Conservation (phyloP, 64 coral and sea anemone species). For the Pocillopora verrucosa region DNA sequence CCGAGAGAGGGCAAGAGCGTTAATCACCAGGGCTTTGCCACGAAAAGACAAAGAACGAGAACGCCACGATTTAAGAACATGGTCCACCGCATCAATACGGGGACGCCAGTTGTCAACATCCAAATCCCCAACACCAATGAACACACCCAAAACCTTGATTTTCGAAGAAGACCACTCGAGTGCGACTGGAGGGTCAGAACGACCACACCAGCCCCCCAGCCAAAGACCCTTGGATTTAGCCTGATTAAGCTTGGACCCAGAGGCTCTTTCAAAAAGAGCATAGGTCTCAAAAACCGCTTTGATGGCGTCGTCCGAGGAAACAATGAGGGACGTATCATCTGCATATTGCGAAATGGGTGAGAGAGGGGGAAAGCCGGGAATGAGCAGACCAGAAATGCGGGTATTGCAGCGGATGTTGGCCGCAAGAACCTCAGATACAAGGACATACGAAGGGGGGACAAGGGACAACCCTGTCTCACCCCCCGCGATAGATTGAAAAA, state of each 20-base stretch:
- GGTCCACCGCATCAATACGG: too few species aligned
- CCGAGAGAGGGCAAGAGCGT: constrained; percentile 16
- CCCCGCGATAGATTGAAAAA: background rate
- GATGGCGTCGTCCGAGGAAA: too few species aligned
- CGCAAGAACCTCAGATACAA: background rate
- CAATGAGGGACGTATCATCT: too few species aligned
- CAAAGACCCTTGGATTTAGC: constrained; percentile 12
- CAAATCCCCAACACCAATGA: background rate
- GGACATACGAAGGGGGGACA: constrained; percentile 7
- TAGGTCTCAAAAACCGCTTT: too few species aligned
- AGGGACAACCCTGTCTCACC: constrained; percentile 8
- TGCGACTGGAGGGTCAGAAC: background rate
- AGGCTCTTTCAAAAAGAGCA: background rate
- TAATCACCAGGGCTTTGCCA: constrained; percentile 23
- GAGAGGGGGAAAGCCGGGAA: too few species aligned
- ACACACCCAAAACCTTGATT: background rate
- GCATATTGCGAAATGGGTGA: too few species aligned
- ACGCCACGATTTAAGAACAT: too few species aligned
- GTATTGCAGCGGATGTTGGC: too few species aligned
- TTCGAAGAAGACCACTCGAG: too few species aligned
- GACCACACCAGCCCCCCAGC: constrained; percentile 21
- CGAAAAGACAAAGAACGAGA: constrained; percentile 10
- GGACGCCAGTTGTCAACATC: constrained; percentile 30
- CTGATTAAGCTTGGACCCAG: constrained; percentile 14
- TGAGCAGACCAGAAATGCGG: too few species aligned